Conservation (phyloP, 2,113 vertebrate genomes). For the Sterrhoptilus dennistouni region DNA sequence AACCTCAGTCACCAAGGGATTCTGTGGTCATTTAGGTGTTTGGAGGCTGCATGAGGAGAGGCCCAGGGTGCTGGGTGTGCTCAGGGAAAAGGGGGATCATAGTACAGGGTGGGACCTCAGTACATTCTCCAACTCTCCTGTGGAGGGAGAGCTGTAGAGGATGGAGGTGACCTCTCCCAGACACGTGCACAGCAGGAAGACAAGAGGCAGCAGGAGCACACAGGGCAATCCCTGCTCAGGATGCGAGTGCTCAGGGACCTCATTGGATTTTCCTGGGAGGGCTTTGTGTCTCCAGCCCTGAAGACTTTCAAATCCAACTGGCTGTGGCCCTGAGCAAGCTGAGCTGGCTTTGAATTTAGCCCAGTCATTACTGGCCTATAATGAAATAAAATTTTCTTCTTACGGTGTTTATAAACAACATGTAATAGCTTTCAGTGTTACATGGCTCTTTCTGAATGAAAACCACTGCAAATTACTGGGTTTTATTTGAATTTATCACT, state of each 20-base stretch:
- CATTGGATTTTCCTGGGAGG: not conserved
- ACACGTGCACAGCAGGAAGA: rapidly evolving
- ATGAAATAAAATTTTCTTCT: not conserved
- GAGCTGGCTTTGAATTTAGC: not conserved
- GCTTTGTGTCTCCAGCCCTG: not conserved
- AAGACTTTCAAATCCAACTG: not conserved
- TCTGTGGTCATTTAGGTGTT: not conserved
- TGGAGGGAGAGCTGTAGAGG: not conserved
- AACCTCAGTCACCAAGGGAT: rapidly evolving
- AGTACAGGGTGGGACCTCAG: not conserved
- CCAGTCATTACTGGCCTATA: not conserved
- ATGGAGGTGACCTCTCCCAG: not conserved
- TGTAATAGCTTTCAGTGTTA: not conserved
- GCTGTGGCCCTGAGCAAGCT: not conserved
- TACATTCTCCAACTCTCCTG: rapidly evolving
- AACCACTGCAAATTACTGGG: not conserved
- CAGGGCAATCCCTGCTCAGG: rapidly evolving
- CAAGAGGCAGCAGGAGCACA: rapidly evolving
- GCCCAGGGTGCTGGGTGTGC: not conserved
- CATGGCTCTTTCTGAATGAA: not conserved
- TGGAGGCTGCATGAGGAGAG: not conserved
- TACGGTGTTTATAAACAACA: not conserved
- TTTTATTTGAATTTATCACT: slow-evolving; percentile 3
- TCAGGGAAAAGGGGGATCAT: rapidly evolving
- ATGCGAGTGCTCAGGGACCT: not conserved